Percentiles rank a stretch among this genome's conserved stretches.
Conservation (phyloP, 2,797 vertebrate species). For the Otus scops region DNA sequence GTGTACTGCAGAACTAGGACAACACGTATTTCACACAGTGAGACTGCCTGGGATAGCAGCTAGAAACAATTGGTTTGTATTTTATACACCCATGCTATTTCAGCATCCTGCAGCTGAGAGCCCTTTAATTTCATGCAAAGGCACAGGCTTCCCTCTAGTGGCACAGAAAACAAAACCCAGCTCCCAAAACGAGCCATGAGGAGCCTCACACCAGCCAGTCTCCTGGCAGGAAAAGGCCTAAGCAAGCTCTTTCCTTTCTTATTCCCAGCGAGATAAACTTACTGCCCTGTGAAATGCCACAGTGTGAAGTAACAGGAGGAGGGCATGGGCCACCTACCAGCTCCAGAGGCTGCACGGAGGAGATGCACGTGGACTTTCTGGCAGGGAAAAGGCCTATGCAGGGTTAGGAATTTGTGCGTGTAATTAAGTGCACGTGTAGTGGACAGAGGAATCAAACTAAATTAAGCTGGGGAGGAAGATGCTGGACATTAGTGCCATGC, state of each 20-base stretch:
- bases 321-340: neutral
- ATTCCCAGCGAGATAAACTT: neutral
- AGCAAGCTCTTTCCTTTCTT: neutral
- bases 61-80: neutral
- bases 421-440: neutral
- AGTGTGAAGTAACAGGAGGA: neutral
- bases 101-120: neutral
- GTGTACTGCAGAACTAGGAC: neutral
- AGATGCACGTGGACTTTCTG: neutral
- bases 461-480: neutral
- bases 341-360: neutral
- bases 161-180: slow-evolving; percentile 41
- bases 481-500: too few species aligned
- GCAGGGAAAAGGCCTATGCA: neutral
- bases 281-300: neutral
- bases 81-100: neutral
- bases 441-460: neutral
- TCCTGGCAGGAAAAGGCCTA: neutral
- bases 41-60: neutral
- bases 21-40: neutral
- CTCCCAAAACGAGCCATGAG: neutral
- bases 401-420: neutral
- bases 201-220: neutral
- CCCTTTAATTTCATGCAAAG: neutral
- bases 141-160: slow-evolving; percentile 73